Base-by-base conservation (phyloP, 2,113 vertebrate species). In the Calidris pygmaea region DNA sequence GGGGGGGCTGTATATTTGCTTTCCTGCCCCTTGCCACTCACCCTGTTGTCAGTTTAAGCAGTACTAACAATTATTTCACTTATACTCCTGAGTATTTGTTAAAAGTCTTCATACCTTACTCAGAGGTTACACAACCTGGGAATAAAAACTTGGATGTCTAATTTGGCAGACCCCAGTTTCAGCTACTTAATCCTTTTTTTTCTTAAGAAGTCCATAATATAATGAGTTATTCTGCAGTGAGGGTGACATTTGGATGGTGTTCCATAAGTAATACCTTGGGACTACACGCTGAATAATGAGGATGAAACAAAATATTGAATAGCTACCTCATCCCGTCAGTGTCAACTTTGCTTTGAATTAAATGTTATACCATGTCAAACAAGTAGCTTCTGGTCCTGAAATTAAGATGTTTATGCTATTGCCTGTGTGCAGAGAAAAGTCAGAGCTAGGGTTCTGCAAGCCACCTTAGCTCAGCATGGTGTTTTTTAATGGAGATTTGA, bases 311-410 rank as follows among this genome's bases (percentile, higher is more conserved):
- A 95, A 91, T 91, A 79, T 10, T 84, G 73, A 87, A 75, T 84
- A 78, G 65, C 47, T 90, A 71, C 92, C 72, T 96, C 79, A 72
- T 94, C 70, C 83, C 2, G 3, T 92, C 85, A 86, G 14, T 93
- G 90, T 92, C 93, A 85, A 3, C 73, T 96, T 86, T 72, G 68
- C 80, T 95, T 93, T 95, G 76, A 81, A 86, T 86, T 88, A 90
- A 84, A 92, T 95, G 56, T 75, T 86, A 10, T 27, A 47, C 72
- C 27, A 15, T 59, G 72, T 96, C 85, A 84, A 89, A 90, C 76
- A 92, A 81, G 48, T 67, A 89, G 52, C 79, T 92, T 74, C 73
- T 75, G 21, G 43, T 81, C 30, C 32, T 29, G 60, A 78, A 94
- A 94, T 90, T 20, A 90, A 72, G 79, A 81, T 86, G 30, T 89